Evolutionary conservation across 2,797 vertebrate genomes (phyloP), one percentile per base, ranked within the genome.

Genomic region (Siniperca obscura): DNA sequence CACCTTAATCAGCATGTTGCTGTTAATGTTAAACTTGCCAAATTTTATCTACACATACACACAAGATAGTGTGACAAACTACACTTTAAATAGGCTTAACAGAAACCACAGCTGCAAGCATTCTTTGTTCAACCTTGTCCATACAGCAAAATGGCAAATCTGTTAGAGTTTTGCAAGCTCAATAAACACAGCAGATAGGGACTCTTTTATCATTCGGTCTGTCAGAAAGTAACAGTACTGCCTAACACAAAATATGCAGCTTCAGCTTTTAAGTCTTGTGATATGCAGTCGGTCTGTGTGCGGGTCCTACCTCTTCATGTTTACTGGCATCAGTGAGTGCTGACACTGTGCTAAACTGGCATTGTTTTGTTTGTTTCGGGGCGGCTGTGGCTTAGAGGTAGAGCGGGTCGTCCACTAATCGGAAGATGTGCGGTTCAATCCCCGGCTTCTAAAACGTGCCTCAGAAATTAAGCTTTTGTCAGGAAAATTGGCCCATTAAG

Each of bases 31-130:
- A 50, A 67, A 59, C 65, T 44, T 30, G n/a, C 60, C 21, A 57
- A 30, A 66, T 52, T 42, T 9, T 34, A 38, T 78, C 60, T 48
- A 1, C 67, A 70, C 36, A 27, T 25, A 68, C 59, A 74, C 40
- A 44, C 50, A 76, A 42, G 21, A 73, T 65, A 77, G 52, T 74
- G 40, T 66, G 21, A 44, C 30, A 62, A 78, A 74, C 50, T 56
- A 61, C n/a, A 74, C 72, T 88, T 84, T 57, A 66, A 87, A 88
- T 74, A 72, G 40, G 80, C 81, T 91, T 80, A 81, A 76, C 59
- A 83, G 72, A 90, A 89, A 87, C 27, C 61, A 71, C 82, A 50
- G 74, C 42, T 71, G 80, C 74, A 83, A 86, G 82, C 53, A 74
- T 70, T 78, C 60, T 52, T 5, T 4, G 2, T 76, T 82, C 64